Evolutionary conservation across 2,888 invertebrate genomes (phyloP).

Genomic region (Leucoma salicis): DNA sequence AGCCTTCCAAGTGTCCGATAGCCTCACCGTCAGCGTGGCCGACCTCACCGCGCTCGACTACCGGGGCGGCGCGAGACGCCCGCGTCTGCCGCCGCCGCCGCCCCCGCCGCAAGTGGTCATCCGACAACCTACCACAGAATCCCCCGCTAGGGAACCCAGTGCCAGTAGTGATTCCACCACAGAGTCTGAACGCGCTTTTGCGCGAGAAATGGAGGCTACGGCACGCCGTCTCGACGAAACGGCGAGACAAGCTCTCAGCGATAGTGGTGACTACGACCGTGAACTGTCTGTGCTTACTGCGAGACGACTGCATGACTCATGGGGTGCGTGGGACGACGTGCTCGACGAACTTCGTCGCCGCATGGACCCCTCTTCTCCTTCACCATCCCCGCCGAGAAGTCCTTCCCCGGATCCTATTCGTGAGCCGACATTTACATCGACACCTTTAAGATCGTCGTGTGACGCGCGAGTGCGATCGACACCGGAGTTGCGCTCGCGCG

Average conservation of each 20-base stretch:
- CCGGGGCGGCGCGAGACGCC: slow-evolving; percentile 65
- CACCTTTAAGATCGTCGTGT: slow-evolving; percentile 77
- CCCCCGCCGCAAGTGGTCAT: slow-evolving; percentile 48
- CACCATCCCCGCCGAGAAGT: slow-evolving; percentile 66
- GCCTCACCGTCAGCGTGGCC: slow-evolving; percentile 83
- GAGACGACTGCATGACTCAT: slow-evolving; percentile 66
- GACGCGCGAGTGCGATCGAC: slow-evolving; percentile 79
- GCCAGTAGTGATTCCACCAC: slow-evolving; percentile 74
- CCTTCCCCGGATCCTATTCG: slow-evolving; percentile 67
- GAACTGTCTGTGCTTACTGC: slow-evolving; percentile 82
- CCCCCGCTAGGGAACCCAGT: slow-evolving; percentile 67
- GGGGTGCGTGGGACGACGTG: slow-evolving; percentile 79
- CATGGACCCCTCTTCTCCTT: slow-evolving; percentile 62
- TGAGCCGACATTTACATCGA: slow-evolving; percentile 80
- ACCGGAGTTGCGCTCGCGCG: slow-evolving; percentile 81
- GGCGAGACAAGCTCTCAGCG: slow-evolving; percentile 69
- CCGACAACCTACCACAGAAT: slow-evolving; percentile 41
- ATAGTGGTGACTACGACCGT: slow-evolving; percentile 79
- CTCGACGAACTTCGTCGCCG: slow-evolving; percentile 71
- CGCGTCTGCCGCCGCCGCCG: slow-evolving; percentile 64
- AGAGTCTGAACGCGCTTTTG: slow-evolving; percentile 72
- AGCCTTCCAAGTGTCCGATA: slow-evolving; percentile 70
- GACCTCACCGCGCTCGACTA: slow-evolving; percentile 84
- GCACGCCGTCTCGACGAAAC: slow-evolving; percentile 69
- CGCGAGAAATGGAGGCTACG: slow-evolving; percentile 73